Evolutionary conservation across 2,113 vertebrate genomes (phyloP), one percentile per base, ranked within the genome.

Genomic region (Burhinus oedicnemus): DNA sequence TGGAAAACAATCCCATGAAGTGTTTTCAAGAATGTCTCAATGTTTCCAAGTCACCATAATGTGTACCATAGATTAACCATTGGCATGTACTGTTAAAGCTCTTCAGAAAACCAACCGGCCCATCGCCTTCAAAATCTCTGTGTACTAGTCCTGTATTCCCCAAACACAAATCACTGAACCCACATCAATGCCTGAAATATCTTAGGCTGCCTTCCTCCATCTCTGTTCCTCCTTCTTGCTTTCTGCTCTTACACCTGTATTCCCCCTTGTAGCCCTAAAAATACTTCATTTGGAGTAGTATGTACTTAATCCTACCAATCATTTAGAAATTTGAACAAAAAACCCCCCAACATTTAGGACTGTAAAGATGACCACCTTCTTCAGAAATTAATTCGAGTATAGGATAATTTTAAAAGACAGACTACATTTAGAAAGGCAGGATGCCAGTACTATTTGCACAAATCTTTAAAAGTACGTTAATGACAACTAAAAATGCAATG

Each of bases 401-500:
- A 25, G 6, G 7, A 60, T 8, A 65, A 86, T 77, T 88, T 88
- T 90, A 32, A 66, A 81, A 69, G 25, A 29, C 1, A 45, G 8
- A 2, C 47, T 72, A 34, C 30, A 52, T 38, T 72, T 47, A 62
- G 29, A 20, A 75, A 60, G 44, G 13, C 30, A 21, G 78, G 47
- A 26, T 58, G 23, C 36, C 22, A 26, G 17, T 29, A 40, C 14
- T 61, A 76, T 34, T 74, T 66, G 16, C 40, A 80, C 30, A 57
- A 58, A 83, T 77, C 42, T 68, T 92, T 60, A 75, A 51, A 13
- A 70, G 54, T 45, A 72, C 15, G 2, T 47, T 51, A 69, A 83
- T 13, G 12, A 4, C 23, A 94, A 40, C 32, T 58, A 45, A 68
- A 66, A 45, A 10, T 0, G 0, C 42, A 82, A 42, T 2, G 3